A percentile compares a stretch with the other conserved stretches of the same genome.
Evolutionary conservation across 2,113 vertebrate genomes (phyloP).

Genomic region (Myiozetetes cayanensis): DNA sequence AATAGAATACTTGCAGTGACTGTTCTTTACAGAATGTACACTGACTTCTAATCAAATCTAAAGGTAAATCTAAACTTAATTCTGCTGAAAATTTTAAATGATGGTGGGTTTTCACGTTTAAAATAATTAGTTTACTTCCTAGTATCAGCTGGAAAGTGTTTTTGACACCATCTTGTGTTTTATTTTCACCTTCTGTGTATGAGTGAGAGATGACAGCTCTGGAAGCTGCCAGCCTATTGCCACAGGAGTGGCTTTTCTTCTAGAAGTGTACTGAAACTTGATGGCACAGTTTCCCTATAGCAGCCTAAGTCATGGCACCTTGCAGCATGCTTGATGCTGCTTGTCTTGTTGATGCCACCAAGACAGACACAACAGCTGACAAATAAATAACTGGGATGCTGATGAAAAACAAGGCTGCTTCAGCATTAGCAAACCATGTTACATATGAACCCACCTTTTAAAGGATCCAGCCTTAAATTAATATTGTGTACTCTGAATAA

Average conservation of each 20-base stretch:
- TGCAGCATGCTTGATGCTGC: not conserved
- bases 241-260: not conserved
- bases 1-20: not conserved
- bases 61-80: not conserved
- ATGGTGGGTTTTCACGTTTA: not conserved
- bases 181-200: not conserved
- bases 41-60: not conserved
- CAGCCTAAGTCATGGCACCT: not conserved
- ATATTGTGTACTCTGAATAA: not conserved
- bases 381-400: not conserved
- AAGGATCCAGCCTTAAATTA: not conserved
- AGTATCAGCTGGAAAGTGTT: not conserved
- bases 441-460: not conserved
- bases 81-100: not conserved
- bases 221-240: not conserved
- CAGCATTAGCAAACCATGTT: not conserved
- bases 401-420: not conserved
- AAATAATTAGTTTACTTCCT: not conserved
- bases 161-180: not conserved
- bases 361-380: not conserved
- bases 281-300: not conserved
- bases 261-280: not conserved
- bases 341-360: not conserved
- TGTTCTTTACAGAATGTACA: not conserved
- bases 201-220: not conserved